Evolutionary conservation across 2,113 vertebrate genomes (phyloP).

Genomic region (Platysternon megacephalum): DNA sequence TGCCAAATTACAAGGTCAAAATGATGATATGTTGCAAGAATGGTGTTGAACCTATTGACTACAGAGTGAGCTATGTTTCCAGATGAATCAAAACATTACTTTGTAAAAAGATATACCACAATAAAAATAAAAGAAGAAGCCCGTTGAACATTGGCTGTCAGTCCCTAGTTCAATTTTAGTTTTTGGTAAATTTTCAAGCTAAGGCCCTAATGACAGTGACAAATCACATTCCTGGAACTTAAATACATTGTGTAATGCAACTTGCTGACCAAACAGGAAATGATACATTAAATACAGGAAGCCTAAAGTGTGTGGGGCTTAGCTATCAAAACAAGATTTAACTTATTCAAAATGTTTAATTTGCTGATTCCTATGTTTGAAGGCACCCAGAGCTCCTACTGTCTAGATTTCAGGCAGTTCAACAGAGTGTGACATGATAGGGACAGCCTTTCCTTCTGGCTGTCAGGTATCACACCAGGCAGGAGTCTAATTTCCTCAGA

Average conservation of each 20-base stretch:
- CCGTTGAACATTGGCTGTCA: background rate
- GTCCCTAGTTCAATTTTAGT: background rate
- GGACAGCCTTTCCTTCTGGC: background rate
- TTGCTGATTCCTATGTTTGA: background rate
- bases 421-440: slow-evolving; percentile 7
- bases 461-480: slow-evolving; percentile 33
- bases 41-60: background rate
- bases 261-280: background rate
- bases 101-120: background rate
- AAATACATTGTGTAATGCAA: background rate
- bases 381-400: background rate
- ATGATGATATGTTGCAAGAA: background rate
- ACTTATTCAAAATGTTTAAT: background rate
- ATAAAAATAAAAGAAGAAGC: background rate
- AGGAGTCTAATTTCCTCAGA: slow-evolving; percentile 12
- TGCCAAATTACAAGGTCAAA: background rate
- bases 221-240: background rate
- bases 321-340: background rate
- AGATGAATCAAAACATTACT: background rate
- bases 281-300: background rate
- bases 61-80: background rate
- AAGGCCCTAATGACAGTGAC: background rate
- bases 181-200: background rate
- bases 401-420: background rate
- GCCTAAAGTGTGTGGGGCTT: background rate